Base-by-base conservation (phyloP, 2,888 invertebrate genomes). In the Notocelia uddmanniana region DNA sequence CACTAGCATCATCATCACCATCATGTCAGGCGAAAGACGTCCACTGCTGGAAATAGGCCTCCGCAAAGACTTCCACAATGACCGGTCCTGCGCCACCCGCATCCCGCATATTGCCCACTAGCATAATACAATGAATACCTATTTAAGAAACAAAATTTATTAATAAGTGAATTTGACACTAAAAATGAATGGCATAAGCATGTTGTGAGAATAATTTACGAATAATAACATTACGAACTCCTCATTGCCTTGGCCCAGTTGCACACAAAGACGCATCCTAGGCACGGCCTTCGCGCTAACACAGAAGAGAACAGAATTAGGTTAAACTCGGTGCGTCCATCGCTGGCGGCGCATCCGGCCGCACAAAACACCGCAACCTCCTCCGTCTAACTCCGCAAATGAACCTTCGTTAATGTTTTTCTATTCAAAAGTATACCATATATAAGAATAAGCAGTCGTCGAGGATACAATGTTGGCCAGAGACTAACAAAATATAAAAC, bases 281-380 rank as follows among this genome's bases (percentile, higher is more conserved):
- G 79, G 77, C 78, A 69, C 74, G 55, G 70, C 73, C 55, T 60
- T 60, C 41, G 23, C 21, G 69, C 72, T 76, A 81, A 75, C 78
- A 78, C 72, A 82, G 75, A 79, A 80, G 78, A 80, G 78, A 81
- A 80, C 79, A 78, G 83, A 89, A 89, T 89, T 88, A 84, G 89
- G 90, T 89, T 89, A 89, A 89, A 89, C 87, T 87, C 73, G 66
- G 71, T 54, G 74, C 70, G 67, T 57, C 69, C 73, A 62, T 48
- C 71, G 64, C 73, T 54, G 62, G 21, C 58, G 19, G 48, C 74
- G 74, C 64, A 62, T 74, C 78, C 78, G 79, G 75, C 72, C 62
- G 52, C 50, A 59, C 69, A 59, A 73, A 69, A 73, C 72, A 57
- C 45, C 21, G 37, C 59, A 60, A 50, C 60, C 54, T 58, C 48